A percentile compares a stretch with the other conserved stretches of the same genome.
Conservation (phyloP, 2,888 invertebrate genomes). For the Adelphocoris suturalis region DNA sequence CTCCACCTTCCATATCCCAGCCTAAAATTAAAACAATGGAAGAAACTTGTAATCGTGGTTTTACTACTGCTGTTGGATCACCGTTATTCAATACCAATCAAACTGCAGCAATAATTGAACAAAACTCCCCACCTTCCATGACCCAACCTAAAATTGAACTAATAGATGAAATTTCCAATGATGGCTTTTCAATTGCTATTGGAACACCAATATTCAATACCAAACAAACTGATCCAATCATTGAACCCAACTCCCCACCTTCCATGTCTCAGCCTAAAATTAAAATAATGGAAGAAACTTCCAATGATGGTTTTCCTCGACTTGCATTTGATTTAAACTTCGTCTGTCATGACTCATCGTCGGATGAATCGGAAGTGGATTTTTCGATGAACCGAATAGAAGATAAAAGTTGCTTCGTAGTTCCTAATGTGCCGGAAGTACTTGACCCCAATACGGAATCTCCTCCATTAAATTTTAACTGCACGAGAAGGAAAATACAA, state of each 20-base stretch:
- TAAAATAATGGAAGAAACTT: neutral
- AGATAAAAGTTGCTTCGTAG: neutral
- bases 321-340: neutral
- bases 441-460: neutral
- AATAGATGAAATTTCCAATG: neutral
- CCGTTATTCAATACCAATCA: neutral
- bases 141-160: neutral
- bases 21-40: neutral
- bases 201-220: neutral
- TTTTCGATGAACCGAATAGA: neutral
- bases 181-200: neutral
- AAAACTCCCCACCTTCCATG: neutral
- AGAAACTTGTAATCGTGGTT: neutral
- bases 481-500: neutral
- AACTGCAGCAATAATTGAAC: neutral
- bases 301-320: neutral
- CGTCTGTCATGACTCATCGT: conserved; percentile 30
- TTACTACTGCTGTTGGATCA: neutral
- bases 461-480: conserved; percentile 29
- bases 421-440: neutral
- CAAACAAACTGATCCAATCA: neutral
- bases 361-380: conserved; percentile 25
- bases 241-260: neutral
- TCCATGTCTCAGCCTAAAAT: neutral
- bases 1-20: neutral